These are phyloP conservation scores for Lasius fuliginosus DNA, from an alignment of 2,888 invertebrate species.

Conservation along the genomic window DNA sequence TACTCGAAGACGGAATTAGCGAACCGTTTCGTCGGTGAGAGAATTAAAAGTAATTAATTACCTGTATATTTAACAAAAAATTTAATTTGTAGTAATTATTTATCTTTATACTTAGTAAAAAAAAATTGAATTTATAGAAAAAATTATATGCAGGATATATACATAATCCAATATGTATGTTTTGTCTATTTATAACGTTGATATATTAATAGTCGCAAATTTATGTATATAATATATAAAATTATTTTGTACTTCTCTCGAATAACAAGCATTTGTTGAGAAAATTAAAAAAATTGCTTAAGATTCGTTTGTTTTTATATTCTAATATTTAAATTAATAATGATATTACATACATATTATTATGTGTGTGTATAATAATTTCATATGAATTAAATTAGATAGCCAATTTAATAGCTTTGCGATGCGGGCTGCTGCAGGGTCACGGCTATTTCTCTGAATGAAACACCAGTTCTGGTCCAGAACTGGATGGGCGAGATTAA, in stretches of 20 bases:
- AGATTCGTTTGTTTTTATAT: neutral
- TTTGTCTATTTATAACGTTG: neutral
- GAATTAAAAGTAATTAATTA: constrained; percentile 26
- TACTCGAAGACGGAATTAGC: constrained; percentile 28
- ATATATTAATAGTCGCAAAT: neutral
- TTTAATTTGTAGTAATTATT: neutral
- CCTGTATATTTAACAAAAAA: neutral
- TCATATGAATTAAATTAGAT: constrained; percentile 3
- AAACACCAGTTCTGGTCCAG: constrained; percentile 72
- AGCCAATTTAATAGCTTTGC: neutral
- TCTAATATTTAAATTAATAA: neutral
- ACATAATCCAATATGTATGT: neutral
- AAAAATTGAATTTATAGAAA: neutral
- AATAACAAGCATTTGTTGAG: neutral
- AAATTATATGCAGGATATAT: neutral
- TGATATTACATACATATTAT: constrained; percentile 22
- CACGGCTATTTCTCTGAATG: constrained; percentile 64
- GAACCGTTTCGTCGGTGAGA: neutral
- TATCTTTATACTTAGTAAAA: neutral
- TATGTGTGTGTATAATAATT: neutral
- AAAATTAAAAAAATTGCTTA: neutral
- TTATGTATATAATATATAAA: neutral
- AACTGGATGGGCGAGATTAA: constrained; percentile 79
- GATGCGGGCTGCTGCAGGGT: neutral
- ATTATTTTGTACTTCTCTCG: neutral